phyloP scores from a whole-genome alignment of 1,140 invertebrate species.

The Paraescarpia echinospica region DNA sequence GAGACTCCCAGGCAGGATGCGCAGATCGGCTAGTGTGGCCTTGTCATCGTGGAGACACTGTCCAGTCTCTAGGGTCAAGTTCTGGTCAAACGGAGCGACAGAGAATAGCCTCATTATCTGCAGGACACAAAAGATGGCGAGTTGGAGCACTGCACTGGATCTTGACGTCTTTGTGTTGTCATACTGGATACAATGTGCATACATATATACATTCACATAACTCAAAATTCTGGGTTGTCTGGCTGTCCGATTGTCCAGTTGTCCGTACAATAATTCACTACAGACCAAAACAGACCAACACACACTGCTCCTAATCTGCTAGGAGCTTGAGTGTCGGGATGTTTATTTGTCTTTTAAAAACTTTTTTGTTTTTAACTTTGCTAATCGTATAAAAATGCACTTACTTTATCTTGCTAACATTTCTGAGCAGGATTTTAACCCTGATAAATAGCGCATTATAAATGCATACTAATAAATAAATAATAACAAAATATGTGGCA shows the following conservation, averaged over 20 bases:
- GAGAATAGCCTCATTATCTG: constrained; percentile 61
- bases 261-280: no score
- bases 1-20: constrained; percentile 57
- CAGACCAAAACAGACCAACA: no score
- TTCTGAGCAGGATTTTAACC: no score
- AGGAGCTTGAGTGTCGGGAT: no score
- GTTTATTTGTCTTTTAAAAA: no score
- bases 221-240: no score
- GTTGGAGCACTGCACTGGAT: neutral
- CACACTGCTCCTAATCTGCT: no score
- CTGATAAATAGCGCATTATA: no score
- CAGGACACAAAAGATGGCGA: constrained; percentile 28
- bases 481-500: no score
- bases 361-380: neutral
- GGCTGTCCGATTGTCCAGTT: no score
- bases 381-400: neutral
- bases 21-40: constrained; percentile 54
- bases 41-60: constrained; percentile 48
- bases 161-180: neutral
- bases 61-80: constrained; percentile 55
- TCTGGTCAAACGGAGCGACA: constrained; percentile 62
- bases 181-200: neutral
- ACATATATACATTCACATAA: neutral
- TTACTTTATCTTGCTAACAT: no score
- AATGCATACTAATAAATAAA: no score